These are phyloP conservation scores for Temnothorax nylanderi DNA, from an alignment of 1,140 invertebrate species.

Conservation along the genomic window DNA sequence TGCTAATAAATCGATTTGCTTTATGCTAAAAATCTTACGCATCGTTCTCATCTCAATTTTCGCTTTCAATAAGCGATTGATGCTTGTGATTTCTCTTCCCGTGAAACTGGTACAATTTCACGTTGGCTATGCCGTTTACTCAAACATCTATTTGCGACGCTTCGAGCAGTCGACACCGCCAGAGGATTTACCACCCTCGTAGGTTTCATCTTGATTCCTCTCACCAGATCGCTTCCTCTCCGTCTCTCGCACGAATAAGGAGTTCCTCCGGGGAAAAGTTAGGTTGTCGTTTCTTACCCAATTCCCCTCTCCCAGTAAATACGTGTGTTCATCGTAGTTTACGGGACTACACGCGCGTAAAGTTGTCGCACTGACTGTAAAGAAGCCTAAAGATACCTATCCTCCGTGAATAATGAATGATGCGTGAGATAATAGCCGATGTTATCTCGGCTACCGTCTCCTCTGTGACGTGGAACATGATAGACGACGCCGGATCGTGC, in stretches of 20 bases:
- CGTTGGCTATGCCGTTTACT: not conserved
- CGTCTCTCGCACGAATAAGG: not conserved
- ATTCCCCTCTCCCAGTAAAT: not conserved
- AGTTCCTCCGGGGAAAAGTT: slow-evolving; percentile 1
- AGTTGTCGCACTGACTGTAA: slow-evolving; percentile 70
- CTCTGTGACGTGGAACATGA: not conserved
- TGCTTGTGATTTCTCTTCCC: not conserved
- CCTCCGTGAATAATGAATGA: slow-evolving; percentile 73
- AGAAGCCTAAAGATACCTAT: slow-evolving; percentile 71
- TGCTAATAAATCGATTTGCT: not conserved
- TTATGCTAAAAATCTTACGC: not conserved
- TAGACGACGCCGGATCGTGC: slow-evolving; percentile 13
- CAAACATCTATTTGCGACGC: not conserved
- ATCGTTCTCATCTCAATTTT: not conserved
- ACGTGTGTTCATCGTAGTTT: slow-evolving; percentile 66
- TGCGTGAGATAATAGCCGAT: slow-evolving; percentile 76
- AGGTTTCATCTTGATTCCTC: not conserved
- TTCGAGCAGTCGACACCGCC: not conserved
- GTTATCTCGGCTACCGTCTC: slow-evolving; percentile 66
- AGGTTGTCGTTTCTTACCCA: not conserved
- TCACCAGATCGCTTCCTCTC: not conserved
- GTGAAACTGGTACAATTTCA: not conserved
- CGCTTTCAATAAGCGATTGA: not conserved
- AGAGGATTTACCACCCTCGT: slow-evolving; percentile 8
- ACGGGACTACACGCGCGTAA: slow-evolving; percentile 68